A percentile compares a stretch with the other conserved stretches of the same genome.
Evolutionary conservation across 2,113 vertebrate species (phyloP).

Genomic region (Brachypodius melanocephalos): DNA sequence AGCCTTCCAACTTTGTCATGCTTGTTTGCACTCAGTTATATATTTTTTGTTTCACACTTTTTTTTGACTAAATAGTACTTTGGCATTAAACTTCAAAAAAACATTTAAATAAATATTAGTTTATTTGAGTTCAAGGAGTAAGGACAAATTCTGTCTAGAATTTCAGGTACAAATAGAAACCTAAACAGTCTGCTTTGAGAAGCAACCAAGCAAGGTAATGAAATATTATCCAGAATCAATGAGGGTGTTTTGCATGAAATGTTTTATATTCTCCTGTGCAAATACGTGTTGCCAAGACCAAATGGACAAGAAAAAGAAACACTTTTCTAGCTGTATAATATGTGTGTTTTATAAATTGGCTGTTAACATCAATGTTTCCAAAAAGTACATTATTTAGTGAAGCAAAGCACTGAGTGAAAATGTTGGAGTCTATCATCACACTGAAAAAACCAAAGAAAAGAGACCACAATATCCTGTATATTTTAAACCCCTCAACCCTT

Average conservation of each 20-base stretch:
- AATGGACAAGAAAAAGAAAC: conserved; percentile 65
- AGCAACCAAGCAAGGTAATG: not conserved
- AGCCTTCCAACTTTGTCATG: not conserved
- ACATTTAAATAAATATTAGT: not conserved
- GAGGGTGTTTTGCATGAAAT: conserved; percentile 29
- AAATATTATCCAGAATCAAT: not conserved
- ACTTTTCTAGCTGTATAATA: conserved; percentile 60
- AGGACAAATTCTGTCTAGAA: not conserved
- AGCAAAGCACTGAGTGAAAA: conserved; percentile 10
- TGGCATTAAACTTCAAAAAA: not conserved
- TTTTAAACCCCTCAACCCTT: not conserved
- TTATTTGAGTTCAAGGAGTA: not conserved
- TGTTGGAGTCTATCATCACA: conserved; percentile 13
- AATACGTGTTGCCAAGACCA: conserved; percentile 63
- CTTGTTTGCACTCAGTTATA: not conserved
- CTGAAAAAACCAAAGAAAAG: not conserved
- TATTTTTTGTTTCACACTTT: not conserved
- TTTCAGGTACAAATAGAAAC: not conserved
- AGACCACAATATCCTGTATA: not conserved
- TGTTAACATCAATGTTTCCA: conserved; percentile 49
- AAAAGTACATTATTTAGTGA: conserved; percentile 41
- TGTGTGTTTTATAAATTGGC: conserved; percentile 36
- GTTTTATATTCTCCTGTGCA: conserved; percentile 33
- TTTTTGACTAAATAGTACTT: not conserved
- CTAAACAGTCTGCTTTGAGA: not conserved